Percentiles rank a stretch among this genome's conserved stretches.
These are phyloP conservation scores for Ormyrus rosae DNA, from an alignment of 2,888 invertebrate genomes.

Conservation along the genomic window DNA sequence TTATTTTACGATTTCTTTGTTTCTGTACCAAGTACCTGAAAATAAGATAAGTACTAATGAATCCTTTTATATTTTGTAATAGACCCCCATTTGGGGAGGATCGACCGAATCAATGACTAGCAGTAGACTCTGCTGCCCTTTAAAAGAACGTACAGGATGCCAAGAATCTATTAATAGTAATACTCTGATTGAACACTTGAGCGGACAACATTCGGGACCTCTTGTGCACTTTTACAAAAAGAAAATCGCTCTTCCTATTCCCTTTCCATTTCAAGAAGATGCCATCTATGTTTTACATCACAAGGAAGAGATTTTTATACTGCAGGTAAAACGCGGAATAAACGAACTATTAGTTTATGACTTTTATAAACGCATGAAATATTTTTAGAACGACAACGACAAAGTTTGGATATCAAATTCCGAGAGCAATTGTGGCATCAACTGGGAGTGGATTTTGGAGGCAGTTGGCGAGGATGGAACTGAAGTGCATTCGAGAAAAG, in stretches of 20 bases:
- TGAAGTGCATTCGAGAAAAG: constrained; percentile 64
- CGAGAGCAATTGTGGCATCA: constrained; percentile 54
- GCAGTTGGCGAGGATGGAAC: constrained; percentile 61
- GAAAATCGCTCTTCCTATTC: constrained; percentile 64
- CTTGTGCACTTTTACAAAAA: constrained; percentile 68
- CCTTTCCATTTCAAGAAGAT: constrained; percentile 65
- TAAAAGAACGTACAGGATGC: constrained; percentile 62
- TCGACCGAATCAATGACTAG: constrained; percentile 68
- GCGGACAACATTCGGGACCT: constrained; percentile 64
- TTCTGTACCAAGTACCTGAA: not conserved
- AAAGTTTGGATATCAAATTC: constrained; percentile 63
- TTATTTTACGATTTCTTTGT: not conserved
- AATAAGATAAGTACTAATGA: not conserved
- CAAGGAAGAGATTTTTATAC: constrained; percentile 67
- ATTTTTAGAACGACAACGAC: constrained; percentile 63
- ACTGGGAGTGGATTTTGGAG: constrained; percentile 69
- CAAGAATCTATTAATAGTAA: constrained; percentile 62
- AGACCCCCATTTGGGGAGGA: constrained; percentile 69
- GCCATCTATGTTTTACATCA: constrained; percentile 67
- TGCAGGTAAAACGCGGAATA: constrained; percentile 62
- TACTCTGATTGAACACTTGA: constrained; percentile 67
- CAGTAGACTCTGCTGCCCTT: constrained; percentile 64
- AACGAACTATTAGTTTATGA: too few relatives aligned
- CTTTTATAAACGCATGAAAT: not conserved
- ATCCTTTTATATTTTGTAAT: not conserved